These are phyloP conservation scores for Trachelus iudaicus DNA, from an alignment of 2,888 invertebrate species.

Conservation along the genomic window DNA sequence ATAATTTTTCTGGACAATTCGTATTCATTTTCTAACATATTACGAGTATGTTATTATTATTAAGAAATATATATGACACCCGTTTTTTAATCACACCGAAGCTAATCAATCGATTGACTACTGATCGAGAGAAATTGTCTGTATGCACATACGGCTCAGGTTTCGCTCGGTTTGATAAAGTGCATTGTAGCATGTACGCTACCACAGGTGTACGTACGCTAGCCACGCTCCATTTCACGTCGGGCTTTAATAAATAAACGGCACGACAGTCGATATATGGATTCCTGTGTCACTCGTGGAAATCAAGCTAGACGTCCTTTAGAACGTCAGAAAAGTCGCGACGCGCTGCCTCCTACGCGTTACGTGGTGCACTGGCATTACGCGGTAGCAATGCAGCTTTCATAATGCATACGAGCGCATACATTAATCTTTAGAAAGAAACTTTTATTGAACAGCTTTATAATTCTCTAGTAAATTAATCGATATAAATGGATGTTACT, in stretches of 20 bases:
- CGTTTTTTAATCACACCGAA: not conserved
- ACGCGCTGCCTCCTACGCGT: not conserved
- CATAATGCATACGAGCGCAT: not conserved
- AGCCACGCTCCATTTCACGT: not conserved
- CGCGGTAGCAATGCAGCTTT: not conserved
- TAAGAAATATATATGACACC: not conserved
- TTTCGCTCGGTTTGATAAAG: not conserved
- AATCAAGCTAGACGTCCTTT: conserved; percentile 26
- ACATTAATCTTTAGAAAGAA: not conserved
- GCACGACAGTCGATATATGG: conserved; percentile 32
- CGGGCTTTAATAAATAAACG: conserved; percentile 31
- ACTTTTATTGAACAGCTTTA: not conserved
- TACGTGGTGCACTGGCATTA: conserved; percentile 2
- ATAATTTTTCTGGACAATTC: not conserved
- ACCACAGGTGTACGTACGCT: not conserved
- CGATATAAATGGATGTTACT: not conserved
- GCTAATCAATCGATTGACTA: not conserved
- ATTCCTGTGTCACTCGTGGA: conserved; percentile 26
- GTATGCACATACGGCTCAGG: not conserved
- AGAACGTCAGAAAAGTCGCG: conserved; percentile 1
- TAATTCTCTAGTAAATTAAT: not conserved
- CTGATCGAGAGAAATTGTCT: not conserved
- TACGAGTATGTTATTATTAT: not conserved
- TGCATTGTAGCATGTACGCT: not conserved
- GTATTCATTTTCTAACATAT: not conserved